Evolutionary conservation across 2,797 vertebrate species (phyloP), one percentile per base, ranked within the genome.

Genomic region (Sebastes taczanowskii): DNA sequence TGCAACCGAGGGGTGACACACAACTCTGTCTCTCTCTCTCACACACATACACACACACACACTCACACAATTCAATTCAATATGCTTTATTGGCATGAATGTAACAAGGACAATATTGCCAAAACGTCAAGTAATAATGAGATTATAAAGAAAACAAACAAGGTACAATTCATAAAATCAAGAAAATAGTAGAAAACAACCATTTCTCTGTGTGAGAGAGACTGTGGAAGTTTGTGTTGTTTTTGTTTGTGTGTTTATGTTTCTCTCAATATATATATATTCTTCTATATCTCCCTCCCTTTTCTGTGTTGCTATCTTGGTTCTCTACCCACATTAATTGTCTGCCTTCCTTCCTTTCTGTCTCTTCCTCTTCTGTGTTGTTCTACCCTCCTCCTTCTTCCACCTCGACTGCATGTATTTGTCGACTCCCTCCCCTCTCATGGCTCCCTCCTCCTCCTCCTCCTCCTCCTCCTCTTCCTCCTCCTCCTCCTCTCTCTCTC

Each of bases 341-440:
- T 88, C 86, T 85, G 70, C 80, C 91, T 94, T 92, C 91, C 93
- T 91, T 91, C 89, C 87, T 89, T 85, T 91, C 76, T 63, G 78
- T 87, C 81, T 90, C 88, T 90, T 90, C 91, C 87, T 89, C 85
- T 88, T 88, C 80, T 89, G 75, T 84, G 84, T 81, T 84, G 78
- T 82, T 80, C 74, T 70, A 58, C 78, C 80, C 83, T 74, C 86
- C 83, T 76, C 69, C 77, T 59, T 13, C 71, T 70, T 70, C 46
- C 70, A 60, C 66, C 81, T 80, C 38, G 11, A 32, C 86, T 87
- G 78, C 88, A 82, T 89, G 74, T 78, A 80, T 91, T 88, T 89
- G 83, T 87, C 81, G 53, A 65, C 89, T 89, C 83, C 82, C 84
- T 85, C 87, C 77, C 68, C 75, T 76, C 79, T 71, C 56, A 75